Conservation (phyloP, 2,888 invertebrate genomes). For the Tachina fera region DNA sequence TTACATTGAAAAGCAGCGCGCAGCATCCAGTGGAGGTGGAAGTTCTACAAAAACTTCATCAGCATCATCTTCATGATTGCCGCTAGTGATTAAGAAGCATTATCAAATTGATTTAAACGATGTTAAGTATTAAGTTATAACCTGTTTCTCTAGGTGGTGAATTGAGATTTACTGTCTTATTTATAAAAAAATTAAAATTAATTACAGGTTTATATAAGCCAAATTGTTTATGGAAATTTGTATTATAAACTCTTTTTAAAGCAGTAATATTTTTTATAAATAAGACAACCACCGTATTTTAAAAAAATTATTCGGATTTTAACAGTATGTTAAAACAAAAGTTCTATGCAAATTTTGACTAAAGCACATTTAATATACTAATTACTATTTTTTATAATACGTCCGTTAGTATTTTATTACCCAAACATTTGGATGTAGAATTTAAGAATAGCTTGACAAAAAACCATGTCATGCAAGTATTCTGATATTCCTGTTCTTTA, state of each 20-base stretch:
- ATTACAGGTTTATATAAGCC: too few relatives aligned
- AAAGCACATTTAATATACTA: too few relatives aligned
- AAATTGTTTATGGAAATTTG: too few relatives aligned
- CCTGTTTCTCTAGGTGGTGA: constrained; percentile 45
- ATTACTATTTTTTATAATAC: too few relatives aligned
- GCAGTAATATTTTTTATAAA: too few relatives aligned
- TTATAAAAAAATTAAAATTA: too few relatives aligned
- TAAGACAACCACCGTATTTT: too few relatives aligned
- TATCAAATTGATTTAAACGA: constrained; percentile 53
- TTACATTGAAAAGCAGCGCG: constrained; percentile 79
- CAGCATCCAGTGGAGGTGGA: constrained; percentile 75
- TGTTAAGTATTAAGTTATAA: constrained; percentile 60
- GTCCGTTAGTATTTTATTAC: constrained; percentile 7
- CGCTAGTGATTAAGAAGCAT: constrained; percentile 47
- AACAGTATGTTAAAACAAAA: too few relatives aligned
- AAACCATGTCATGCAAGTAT: constrained; percentile 33
- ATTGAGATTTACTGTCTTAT: neutral
- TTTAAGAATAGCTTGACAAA: neutral
- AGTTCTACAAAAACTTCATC: constrained; percentile 80
- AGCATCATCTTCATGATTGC: constrained; percentile 80
- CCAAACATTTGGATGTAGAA: constrained; percentile 53
- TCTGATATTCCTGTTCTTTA: constrained; percentile 6
- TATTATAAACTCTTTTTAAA: too few relatives aligned
- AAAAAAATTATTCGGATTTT: too few relatives aligned
- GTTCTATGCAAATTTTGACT: too few relatives aligned